Conservation (phyloP, 1,140 invertebrate genomes). For the Brachionus rotundiformis region DNA sequence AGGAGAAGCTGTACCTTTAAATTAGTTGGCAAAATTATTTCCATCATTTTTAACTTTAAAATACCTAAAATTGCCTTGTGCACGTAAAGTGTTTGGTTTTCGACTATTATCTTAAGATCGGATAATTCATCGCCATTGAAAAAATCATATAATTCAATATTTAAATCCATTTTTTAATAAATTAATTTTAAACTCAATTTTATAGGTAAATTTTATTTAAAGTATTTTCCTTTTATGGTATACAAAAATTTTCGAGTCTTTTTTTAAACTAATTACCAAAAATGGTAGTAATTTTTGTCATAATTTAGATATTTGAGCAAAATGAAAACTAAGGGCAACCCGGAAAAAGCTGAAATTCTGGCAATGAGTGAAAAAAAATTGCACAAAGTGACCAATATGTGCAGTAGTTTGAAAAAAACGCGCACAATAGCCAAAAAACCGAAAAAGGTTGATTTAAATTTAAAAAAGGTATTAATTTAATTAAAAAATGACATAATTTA, state of each 20-base stretch:
- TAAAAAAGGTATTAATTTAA: neutral
- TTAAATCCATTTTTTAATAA: neutral
- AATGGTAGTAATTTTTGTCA: neutral
- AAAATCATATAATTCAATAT: slow-evolving; percentile 16
- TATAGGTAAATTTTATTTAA: neutral
- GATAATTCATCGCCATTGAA: slow-evolving; percentile 25
- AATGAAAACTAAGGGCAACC: slow-evolving; percentile 15
- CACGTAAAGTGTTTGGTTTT: neutral
- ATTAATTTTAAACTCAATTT: neutral
- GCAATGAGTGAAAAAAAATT: slow-evolving; percentile 22
- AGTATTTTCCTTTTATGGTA: neutral
- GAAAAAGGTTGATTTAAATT: slow-evolving; percentile 22
- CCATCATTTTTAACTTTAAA: neutral
- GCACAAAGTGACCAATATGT: slow-evolving; percentile 16
- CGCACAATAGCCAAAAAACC: slow-evolving; percentile 30
- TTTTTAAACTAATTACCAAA: neutral
- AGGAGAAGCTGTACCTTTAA: slow-evolving; percentile 39
- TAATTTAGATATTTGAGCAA: neutral
- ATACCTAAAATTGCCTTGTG: slow-evolving; percentile 39
- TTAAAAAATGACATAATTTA: neutral
- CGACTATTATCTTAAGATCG: neutral
- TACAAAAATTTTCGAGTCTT: neutral
- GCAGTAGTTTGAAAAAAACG: slow-evolving; percentile 34
- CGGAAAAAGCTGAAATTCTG: neutral
- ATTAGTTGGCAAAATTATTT: too few relatives aligned